Evolutionary conservation across 2,888 invertebrate genomes (phyloP).

Genomic region (Anoplius nigerrimus): DNA sequence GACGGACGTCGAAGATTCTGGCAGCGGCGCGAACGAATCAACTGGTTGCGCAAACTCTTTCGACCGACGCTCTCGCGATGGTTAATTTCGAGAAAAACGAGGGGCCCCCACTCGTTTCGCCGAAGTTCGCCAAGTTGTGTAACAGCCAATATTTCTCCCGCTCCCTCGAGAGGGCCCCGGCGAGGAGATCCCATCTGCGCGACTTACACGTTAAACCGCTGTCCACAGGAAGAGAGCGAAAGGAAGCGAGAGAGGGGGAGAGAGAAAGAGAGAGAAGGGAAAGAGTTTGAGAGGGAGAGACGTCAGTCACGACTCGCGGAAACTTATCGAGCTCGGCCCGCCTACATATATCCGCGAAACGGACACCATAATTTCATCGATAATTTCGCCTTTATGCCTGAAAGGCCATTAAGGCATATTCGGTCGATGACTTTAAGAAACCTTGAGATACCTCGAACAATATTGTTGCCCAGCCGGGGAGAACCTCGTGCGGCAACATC

Average conservation of each 20-base stretch:
- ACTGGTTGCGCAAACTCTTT: slow-evolving; percentile 8
- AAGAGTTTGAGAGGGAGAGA: slow-evolving; percentile 19
- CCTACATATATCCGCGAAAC: slow-evolving; percentile 47
- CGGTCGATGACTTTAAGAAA: no score
- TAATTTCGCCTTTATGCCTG: slow-evolving; percentile 40
- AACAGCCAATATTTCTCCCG: slow-evolving; percentile 37
- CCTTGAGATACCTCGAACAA: no score
- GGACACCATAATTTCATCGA: slow-evolving; percentile 53
- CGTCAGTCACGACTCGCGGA: slow-evolving; percentile 46
- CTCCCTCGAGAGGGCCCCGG: slow-evolving; percentile 16
- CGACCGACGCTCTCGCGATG: not conserved
- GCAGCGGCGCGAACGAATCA: slow-evolving; percentile 27
- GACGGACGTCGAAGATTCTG: slow-evolving; percentile 28
- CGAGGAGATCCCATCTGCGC: no score
- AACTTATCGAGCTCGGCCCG: slow-evolving; percentile 52
- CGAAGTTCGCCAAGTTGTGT: slow-evolving; percentile 6
- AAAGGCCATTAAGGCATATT: no score
- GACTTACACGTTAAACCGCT: no score
- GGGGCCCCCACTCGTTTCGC: not conserved
- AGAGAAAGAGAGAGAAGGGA: not conserved
- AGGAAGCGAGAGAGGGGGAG: not conserved
- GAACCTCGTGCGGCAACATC: no score
- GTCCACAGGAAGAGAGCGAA: no score
- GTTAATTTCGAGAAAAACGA: slow-evolving; percentile 1
- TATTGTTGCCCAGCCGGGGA: no score